Conservation (phyloP, 1,140 invertebrate species). For the Diabrotica virgifera region DNA sequence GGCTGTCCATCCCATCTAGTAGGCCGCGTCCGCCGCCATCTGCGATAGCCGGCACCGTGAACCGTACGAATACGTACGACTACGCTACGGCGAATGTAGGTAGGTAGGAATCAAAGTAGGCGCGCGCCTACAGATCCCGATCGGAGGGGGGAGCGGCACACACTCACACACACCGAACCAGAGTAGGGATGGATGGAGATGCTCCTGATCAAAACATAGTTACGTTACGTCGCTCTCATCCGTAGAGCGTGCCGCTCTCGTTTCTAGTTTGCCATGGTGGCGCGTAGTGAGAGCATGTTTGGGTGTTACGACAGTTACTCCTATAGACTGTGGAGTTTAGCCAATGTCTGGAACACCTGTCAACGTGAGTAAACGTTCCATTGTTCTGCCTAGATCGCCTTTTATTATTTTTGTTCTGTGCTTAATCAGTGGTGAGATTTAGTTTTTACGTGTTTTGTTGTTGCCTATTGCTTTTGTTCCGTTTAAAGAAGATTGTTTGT, state of each 20-base stretch:
- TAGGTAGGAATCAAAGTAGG: constrained; percentile 6
- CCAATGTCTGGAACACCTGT: constrained; percentile 67
- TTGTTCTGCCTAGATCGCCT: constrained; percentile 4
- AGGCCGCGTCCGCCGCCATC: not conserved
- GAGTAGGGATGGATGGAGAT: constrained; percentile 41
- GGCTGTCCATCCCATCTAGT: not conserved
- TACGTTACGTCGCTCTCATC: constrained; percentile 20
- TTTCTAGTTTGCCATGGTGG: constrained; percentile 57
- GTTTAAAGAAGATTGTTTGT: constrained; percentile 13
- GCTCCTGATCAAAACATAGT: constrained; percentile 30
- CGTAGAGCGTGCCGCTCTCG: constrained; percentile 38
- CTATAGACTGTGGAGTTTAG: constrained; percentile 67
- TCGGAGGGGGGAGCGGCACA: constrained; percentile 42
- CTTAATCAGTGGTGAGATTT: constrained; percentile 10
- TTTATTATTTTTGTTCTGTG: constrained; percentile 17
- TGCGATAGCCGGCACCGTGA: not conserved
- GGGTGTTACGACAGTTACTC: constrained; percentile 67
- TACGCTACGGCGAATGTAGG: constrained; percentile 3
- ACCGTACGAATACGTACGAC: not conserved
- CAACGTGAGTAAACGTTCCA: constrained; percentile 59
- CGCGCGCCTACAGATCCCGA: constrained; percentile 28
- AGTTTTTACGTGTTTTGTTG: constrained; percentile 10
- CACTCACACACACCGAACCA: constrained; percentile 23
- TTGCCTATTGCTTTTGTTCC: constrained; percentile 14
- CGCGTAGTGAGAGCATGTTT: constrained; percentile 64